phyloP scores from a whole-genome alignment of 2,797 vertebrate genomes.

The Odontamblyopus rebecca region DNA sequence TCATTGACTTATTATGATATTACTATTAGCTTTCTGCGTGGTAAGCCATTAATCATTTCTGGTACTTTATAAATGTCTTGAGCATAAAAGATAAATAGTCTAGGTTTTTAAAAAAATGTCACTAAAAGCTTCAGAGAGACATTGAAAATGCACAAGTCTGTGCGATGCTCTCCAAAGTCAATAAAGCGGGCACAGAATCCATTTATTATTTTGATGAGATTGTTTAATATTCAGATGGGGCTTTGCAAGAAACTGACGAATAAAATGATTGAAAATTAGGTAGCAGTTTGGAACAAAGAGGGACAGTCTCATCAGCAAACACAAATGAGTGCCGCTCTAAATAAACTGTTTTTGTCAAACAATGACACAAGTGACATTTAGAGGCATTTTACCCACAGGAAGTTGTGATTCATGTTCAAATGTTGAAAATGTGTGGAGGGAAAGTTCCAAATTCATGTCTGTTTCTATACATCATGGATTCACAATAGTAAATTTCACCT shows the following conservation, averaged over 20 bases:
- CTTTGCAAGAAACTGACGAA: constrained; percentile 15
- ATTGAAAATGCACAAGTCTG: constrained; percentile 8
- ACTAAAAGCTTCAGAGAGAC: constrained; percentile 6
- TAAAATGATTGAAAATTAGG: constrained; percentile 19
- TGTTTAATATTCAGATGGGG: constrained; percentile 33
- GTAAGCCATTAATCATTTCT: not conserved
- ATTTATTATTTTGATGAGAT: constrained; percentile 38
- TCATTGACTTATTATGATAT: not conserved
- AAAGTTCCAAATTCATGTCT: not conserved
- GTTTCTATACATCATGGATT: not conserved
- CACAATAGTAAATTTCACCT: no score
- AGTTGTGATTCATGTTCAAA: constrained; percentile 1
- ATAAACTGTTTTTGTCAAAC: not conserved
- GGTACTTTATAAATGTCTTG: not conserved
- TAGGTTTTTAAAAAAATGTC: not conserved
- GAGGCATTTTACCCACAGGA: constrained; percentile 10
- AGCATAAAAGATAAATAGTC: constrained; percentile 2
- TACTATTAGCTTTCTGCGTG: constrained; percentile 10
- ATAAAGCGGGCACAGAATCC: constrained; percentile 37
- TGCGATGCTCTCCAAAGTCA: constrained; percentile 13
- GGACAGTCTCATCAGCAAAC: constrained; percentile 26
- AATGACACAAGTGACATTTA: constrained; percentile 11
- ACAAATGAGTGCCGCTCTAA: not conserved
- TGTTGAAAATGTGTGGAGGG: no score
- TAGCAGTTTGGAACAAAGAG: constrained; percentile 31